A percentile compares a stretch with the other conserved stretches of the same genome.
These are phyloP conservation scores for Arctocebus calabarensis DNA, from an alignment of 2,797 vertebrate genomes.

Conservation along the genomic window DNA sequence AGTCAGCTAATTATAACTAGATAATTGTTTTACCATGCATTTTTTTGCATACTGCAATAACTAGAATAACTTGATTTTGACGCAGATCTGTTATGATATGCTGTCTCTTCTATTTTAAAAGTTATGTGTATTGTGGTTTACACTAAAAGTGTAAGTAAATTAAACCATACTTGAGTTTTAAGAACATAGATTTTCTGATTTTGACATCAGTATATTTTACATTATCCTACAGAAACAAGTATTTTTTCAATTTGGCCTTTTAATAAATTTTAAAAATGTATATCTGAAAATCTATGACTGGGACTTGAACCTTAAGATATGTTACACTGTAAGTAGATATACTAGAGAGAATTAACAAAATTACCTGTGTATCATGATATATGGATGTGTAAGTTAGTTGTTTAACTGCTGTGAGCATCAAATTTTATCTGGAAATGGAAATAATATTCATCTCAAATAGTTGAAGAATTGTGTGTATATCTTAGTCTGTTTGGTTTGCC, in stretches of 20 bases:
- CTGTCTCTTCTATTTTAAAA: background rate
- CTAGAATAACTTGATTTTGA: background rate
- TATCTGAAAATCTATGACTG: conserved; percentile 24
- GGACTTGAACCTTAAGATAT: conserved; percentile 16
- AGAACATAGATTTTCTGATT: conserved; percentile 53
- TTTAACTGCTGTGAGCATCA: background rate
- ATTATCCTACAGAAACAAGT: background rate
- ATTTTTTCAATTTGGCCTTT: background rate
- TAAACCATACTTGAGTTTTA: conserved; percentile 59
- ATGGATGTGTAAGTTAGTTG: background rate
- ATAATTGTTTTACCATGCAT: conserved; percentile 13
- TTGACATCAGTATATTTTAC: conserved; percentile 11
- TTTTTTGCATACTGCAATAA: background rate
- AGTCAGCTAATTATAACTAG: background rate
- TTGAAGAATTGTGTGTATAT: background rate
- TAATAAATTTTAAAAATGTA: background rate
- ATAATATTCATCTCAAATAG: background rate
- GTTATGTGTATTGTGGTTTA: background rate
- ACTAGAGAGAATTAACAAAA: conserved; percentile 17
- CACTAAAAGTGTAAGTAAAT: background rate
- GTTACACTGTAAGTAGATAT: background rate
- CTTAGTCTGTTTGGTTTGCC: background rate
- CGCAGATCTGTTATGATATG: background rate
- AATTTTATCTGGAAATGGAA: background rate
- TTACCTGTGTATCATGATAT: conserved; percentile 3